These are phyloP conservation scores for Hypercompe scribonia DNA, from an alignment of 2,888 invertebrate genomes.

Conservation along the genomic window DNA sequence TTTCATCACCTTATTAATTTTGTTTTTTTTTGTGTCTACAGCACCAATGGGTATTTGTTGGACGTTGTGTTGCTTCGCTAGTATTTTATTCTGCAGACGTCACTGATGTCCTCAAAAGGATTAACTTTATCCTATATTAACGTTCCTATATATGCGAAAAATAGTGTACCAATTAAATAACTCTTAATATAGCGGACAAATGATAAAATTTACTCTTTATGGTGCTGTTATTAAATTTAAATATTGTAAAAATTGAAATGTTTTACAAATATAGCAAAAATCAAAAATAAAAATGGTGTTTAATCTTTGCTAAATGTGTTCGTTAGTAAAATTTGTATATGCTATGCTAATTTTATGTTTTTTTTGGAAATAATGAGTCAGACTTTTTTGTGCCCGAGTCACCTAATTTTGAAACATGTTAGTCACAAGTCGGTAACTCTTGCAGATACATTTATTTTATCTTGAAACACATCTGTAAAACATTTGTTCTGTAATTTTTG, in stretches of 20 bases:
- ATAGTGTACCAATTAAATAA: not conserved
- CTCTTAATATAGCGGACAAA: not conserved
- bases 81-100: not conserved
- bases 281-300: not conserved
- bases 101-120: not conserved
- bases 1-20: not conserved
- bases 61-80: not conserved
- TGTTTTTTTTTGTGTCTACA: not conserved
- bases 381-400: not conserved
- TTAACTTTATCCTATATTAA: not conserved
- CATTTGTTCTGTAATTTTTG: too few relatives aligned
- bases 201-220: not conserved
- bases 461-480: too few relatives aligned
- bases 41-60: not conserved
- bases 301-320: not conserved
- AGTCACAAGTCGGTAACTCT: too few relatives aligned
- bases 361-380: not conserved
- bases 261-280: not conserved
- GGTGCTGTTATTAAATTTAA: not conserved
- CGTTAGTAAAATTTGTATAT: not conserved
- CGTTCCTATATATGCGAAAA: not conserved
- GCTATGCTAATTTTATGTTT: not conserved
- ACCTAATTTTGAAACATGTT: not conserved
- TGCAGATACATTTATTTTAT: too few relatives aligned
- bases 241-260: not conserved